These are phyloP conservation scores for Astropecten irregularis DNA, from an alignment of 53 echinoderm and acorn worm genomes.

Conservation along the genomic window DNA sequence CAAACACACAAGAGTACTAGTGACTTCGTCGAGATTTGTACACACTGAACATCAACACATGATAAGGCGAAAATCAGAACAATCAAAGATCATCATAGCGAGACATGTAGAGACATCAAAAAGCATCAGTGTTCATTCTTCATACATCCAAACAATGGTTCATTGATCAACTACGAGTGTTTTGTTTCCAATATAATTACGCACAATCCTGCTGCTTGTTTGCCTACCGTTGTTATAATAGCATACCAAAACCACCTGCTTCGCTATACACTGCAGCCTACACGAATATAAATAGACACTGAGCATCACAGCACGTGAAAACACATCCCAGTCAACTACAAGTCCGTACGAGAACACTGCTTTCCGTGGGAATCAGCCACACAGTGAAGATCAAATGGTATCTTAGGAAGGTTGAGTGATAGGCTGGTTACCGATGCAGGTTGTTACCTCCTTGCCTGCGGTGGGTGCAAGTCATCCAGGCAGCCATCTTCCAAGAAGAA, in stretches of 20 bases:
- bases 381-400: background rate
- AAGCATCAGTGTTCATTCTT: too few species aligned
- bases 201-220: too few species aligned
- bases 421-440: background rate
- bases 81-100: too few species aligned
- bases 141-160: too few species aligned
- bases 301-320: constrained; percentile 18
- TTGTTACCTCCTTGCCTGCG: background rate
- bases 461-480: background rate
- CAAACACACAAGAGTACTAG: too few species aligned
- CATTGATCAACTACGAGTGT: too few species aligned
- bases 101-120: too few species aligned
- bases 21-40: too few species aligned
- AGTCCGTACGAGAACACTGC: background rate
- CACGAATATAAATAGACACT: background rate
- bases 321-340: background rate
- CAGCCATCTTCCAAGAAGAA: constrained; percentile 5
- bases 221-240: too few species aligned
- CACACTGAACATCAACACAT: too few species aligned
- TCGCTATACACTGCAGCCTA: constrained; percentile 9
- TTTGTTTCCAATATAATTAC: too few species aligned
- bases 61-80: too few species aligned
- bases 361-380: background rate
- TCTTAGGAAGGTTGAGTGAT: background rate
- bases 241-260: constrained; percentile 21